Percentiles rank a stretch among this genome's conserved stretches.
Conservation (phyloP, 1,140 invertebrate species). For the Pseudachorutes palmiensis region DNA sequence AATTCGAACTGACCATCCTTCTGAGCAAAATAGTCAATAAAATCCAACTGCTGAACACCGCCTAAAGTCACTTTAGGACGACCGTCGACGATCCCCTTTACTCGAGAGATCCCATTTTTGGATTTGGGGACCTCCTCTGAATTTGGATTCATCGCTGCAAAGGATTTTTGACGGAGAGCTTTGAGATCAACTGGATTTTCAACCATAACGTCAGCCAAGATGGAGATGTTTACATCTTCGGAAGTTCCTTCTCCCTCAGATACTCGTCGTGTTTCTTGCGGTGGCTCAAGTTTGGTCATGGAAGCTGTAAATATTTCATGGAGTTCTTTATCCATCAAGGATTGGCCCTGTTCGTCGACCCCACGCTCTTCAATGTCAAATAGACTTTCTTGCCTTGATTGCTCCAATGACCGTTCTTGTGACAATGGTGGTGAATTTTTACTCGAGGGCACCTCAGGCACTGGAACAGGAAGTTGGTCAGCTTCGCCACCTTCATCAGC, state of each 20-base stretch:
- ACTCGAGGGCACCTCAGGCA: background rate
- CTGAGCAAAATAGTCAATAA: slow-evolving; percentile 22
- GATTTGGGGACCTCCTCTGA: background rate
- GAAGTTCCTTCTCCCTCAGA: too few species aligned
- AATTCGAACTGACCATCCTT: slow-evolving; percentile 13
- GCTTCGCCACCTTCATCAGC: background rate
- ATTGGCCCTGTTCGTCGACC: background rate
- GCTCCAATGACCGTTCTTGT: background rate
- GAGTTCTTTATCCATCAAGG: background rate
- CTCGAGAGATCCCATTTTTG: background rate
- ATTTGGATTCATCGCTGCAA: too few species aligned
- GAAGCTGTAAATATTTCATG: background rate
- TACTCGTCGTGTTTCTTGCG: too few species aligned
- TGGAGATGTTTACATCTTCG: too few species aligned
- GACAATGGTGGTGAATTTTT: background rate
- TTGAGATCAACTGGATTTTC: too few species aligned
- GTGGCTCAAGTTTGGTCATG: background rate
- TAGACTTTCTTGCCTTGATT: background rate
- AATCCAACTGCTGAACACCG: slow-evolving; percentile 7
- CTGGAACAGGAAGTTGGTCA: background rate
- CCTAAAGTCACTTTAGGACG: background rate
- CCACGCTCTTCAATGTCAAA: background rate
- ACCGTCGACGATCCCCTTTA: background rate
- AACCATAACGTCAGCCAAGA: too few species aligned
- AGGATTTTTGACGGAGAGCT: too few species aligned